These are phyloP conservation scores for Pollachius pollachius DNA, from an alignment of 2,113 vertebrate species.

Conservation along the genomic window DNA sequence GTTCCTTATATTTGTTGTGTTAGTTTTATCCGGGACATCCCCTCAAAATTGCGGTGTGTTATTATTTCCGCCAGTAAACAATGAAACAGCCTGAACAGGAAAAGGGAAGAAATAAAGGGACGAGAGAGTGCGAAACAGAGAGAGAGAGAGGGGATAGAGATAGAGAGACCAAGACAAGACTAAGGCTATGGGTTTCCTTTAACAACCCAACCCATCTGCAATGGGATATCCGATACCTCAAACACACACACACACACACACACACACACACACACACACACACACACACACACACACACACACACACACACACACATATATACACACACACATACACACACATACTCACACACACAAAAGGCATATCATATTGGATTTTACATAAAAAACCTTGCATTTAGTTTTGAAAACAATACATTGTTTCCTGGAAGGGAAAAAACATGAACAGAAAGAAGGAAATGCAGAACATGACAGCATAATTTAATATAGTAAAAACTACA, in stretches of 20 bases:
- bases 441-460: too few species aligned
- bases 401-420: too few species aligned
- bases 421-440: too few species aligned
- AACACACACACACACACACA: constrained; percentile 13
- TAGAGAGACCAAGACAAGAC: constrained; percentile 25
- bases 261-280: not conserved
- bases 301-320: constrained; percentile 11
- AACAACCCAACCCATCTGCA: constrained; percentile 55
- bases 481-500: too few species aligned
- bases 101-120: not conserved
- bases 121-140: too few species aligned
- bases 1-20: not conserved
- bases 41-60: not conserved
- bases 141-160: not conserved
- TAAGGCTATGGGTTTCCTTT: constrained; percentile 37
- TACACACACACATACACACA: constrained; percentile 3
- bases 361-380: not conserved
- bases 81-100: not conserved
- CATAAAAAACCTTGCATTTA: not conserved
- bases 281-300: constrained; percentile 12
- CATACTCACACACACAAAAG: constrained; percentile 7
- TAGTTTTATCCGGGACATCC: not conserved
- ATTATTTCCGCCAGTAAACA: constrained; percentile 10
- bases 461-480: too few species aligned
- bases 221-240: constrained; percentile 42